These are phyloP conservation scores for Exocentrus adspersus DNA, from an alignment of 2,888 invertebrate genomes.

Conservation along the genomic window DNA sequence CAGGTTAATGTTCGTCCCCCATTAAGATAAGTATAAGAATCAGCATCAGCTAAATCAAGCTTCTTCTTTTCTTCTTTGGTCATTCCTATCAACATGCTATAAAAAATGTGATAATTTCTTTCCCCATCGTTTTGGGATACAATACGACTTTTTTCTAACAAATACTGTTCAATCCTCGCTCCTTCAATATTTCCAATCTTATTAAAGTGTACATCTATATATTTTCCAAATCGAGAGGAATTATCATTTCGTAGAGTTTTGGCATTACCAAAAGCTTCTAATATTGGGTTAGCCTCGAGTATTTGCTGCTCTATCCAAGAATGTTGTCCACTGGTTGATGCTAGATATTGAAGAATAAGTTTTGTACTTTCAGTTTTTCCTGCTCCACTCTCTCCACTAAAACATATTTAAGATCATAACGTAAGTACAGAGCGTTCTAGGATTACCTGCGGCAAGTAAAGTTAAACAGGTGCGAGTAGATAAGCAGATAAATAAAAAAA, in stretches of 20 bases:
- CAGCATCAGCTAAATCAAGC: constrained; percentile 74
- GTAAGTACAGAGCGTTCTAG: too few relatives aligned
- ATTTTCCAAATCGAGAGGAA: constrained; percentile 96
- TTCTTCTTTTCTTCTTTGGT: constrained; percentile 80
- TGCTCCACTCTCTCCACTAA: constrained; percentile 94
- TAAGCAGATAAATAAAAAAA: too few relatives aligned
- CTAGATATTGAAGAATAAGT: constrained; percentile 90
- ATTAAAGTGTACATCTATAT: constrained; percentile 67
- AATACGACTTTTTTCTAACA: constrained; percentile 93
- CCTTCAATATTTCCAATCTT: constrained; percentile 87
- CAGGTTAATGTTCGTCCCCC: constrained; percentile 79
- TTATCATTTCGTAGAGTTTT: constrained; percentile 96
- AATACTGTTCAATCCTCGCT: constrained; percentile 93
- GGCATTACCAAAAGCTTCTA: constrained; percentile 98
- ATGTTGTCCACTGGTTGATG: constrained; percentile 93
- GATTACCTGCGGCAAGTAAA: too few relatives aligned
- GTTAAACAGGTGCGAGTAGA: too few relatives aligned
- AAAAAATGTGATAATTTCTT: constrained; percentile 96
- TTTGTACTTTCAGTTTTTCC: constrained; percentile 98
- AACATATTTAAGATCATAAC: too few relatives aligned
- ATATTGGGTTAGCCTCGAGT: constrained; percentile 93
- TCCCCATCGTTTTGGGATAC: constrained; percentile 90
- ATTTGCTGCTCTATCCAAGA: constrained; percentile 99
- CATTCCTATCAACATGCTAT: constrained; percentile 87
- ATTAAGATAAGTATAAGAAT: constrained; percentile 76